phyloP scores from a whole-genome alignment of 2,113 vertebrate species.

The Mobula hypostoma region DNA sequence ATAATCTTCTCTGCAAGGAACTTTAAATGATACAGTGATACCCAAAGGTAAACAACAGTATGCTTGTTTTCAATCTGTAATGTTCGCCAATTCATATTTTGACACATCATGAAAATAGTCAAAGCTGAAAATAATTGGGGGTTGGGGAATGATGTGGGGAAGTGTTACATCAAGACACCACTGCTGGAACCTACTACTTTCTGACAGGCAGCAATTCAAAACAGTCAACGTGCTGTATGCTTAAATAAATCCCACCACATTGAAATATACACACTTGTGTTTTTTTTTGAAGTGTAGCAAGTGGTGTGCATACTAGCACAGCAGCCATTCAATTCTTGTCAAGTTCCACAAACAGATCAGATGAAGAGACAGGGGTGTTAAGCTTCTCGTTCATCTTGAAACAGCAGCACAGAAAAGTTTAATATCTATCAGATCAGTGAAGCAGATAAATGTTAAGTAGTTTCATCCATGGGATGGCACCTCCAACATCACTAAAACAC shows the following conservation, averaged over 20 bases:
- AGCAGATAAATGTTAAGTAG: neutral
- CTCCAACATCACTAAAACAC: neutral
- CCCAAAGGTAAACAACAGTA: neutral
- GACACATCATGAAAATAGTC: neutral
- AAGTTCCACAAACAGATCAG: neutral
- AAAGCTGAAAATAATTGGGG: neutral
- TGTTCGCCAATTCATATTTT: neutral
- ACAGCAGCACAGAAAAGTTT: too few relatives aligned
- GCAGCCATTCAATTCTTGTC: neutral
- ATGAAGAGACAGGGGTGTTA: neutral
- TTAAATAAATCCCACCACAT: neutral
- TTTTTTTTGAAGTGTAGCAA: neutral
- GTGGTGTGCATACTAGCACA: neutral
- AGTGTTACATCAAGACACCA: neutral
- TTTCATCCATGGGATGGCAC: neutral
- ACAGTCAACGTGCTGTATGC: neutral
- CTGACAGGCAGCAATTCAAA: neutral
- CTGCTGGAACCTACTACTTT: neutral
- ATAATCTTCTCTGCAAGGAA: neutral
- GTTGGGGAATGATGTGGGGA: neutral
- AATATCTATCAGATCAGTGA: neutral
- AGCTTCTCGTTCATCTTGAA: neutral
- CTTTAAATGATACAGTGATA: neutral
- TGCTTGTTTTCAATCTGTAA: neutral
- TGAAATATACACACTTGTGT: neutral